These are phyloP conservation scores for Caenorhabditis latens DNA, from an alignment of 1,140 invertebrate genomes.

Conservation along the genomic window DNA sequence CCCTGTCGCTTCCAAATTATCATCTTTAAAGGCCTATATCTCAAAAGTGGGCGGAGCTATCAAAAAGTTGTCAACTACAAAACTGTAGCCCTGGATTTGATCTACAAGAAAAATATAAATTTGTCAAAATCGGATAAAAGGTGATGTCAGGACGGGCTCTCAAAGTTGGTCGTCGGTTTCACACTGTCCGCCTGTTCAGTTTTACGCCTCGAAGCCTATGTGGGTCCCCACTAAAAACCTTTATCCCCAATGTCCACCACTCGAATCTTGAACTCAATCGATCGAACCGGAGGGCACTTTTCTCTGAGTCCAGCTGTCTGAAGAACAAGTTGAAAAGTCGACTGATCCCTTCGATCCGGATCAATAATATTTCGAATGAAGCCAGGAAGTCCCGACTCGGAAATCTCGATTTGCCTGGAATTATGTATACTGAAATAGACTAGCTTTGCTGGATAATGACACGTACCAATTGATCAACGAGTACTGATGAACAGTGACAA, in stretches of 20 bases:
- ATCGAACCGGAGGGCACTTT: neutral
- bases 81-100: too few relatives aligned
- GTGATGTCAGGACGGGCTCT: too few relatives aligned
- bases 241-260: neutral
- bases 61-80: too few relatives aligned
- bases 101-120: too few relatives aligned
- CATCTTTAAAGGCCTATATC: too few relatives aligned
- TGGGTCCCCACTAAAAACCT: neutral
- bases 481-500: neutral
- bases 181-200: too few relatives aligned
- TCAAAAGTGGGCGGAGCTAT: too few relatives aligned
- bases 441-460: neutral
- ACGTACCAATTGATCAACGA: constrained; percentile 26
- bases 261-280: constrained; percentile 17
- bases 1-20: too few relatives aligned
- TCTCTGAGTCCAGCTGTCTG: constrained; percentile 24
- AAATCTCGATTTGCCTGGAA: constrained; percentile 13
- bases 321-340: neutral
- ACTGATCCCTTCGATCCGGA: neutral
- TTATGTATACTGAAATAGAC: neutral
- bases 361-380: neutral
- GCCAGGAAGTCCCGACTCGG: neutral
- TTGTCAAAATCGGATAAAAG: too few relatives aligned
- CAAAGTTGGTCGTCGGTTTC: too few relatives aligned
- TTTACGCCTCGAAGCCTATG: too few relatives aligned